Evolutionary conservation across 2,888 invertebrate genomes (phyloP).

Genomic region (Erebia aethiops): DNA sequence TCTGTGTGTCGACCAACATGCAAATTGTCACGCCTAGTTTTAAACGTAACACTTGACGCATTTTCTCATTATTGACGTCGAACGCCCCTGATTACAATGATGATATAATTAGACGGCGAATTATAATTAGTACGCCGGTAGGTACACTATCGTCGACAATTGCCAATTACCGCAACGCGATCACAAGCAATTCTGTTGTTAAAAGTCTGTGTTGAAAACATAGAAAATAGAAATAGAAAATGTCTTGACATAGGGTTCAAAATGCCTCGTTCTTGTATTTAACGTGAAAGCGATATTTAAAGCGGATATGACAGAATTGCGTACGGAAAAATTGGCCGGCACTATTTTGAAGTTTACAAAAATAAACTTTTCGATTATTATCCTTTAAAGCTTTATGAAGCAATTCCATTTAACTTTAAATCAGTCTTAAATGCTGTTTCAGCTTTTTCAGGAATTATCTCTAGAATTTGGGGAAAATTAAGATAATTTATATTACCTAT

Average conservation of each 20-base stretch:
- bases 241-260: not conserved
- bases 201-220: not conserved
- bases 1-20: conserved; percentile 41
- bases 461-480: too few relatives aligned
- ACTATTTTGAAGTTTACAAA: conserved; percentile 3
- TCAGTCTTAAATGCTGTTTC: too few relatives aligned
- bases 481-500: too few relatives aligned
- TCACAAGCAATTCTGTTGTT: not conserved
- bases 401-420: too few relatives aligned
- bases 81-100: conserved; percentile 36
- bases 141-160: conserved; percentile 9
- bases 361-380: too few relatives aligned
- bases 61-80: conserved; percentile 47
- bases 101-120: conserved; percentile 37
- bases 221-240: too few relatives aligned
- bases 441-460: too few relatives aligned
- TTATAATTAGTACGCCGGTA: conserved; percentile 22
- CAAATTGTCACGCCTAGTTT: conserved; percentile 42
- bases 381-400: too few relatives aligned
- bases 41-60: conserved; percentile 48
- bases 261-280: not conserved
- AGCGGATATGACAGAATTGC: not conserved
- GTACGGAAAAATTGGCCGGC: not conserved
- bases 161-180: conserved; percentile 21
- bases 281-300: not conserved